A percentile compares a stretch with the other conserved stretches of the same genome.
phyloP scores from a whole-genome alignment of 1,140 invertebrate species.

The Drosophila bipectinata region DNA sequence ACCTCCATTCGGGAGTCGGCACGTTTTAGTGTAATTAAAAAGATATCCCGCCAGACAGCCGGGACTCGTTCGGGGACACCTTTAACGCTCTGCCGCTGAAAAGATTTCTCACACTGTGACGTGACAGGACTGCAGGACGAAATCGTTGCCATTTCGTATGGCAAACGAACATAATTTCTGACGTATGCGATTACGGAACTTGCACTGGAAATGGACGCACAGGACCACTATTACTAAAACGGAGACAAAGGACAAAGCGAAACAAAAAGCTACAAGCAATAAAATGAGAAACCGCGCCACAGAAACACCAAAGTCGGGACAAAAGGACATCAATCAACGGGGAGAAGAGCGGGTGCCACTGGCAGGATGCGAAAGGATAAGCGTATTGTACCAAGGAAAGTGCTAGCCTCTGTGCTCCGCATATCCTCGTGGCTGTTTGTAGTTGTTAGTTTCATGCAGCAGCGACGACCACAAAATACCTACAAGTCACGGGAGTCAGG shows the following conservation, averaged over 20 bases:
- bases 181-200: constrained; percentile 75
- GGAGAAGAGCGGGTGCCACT: constrained; percentile 9
- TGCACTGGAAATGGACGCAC: constrained; percentile 24
- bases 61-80: constrained; percentile 28
- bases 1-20: constrained; percentile 70
- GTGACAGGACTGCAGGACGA: constrained; percentile 52
- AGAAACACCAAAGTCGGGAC: constrained; percentile 27
- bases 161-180: constrained; percentile 75
- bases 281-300: constrained; percentile 73
- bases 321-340: constrained; percentile 78
- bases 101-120: constrained; percentile 45
- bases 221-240: constrained; percentile 29
- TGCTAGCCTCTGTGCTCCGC: constrained; percentile 21
- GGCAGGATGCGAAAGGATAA: constrained; percentile 53
- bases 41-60: constrained; percentile 68
- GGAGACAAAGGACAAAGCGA: constrained; percentile 54
- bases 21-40: constrained; percentile 82
- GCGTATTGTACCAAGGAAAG: constrained; percentile 66
- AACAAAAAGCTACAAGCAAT: constrained; percentile 73
- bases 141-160: constrained; percentile 62
- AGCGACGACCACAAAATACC: constrained; percentile 73
- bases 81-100: constrained; percentile 32
- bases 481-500: constrained; percentile 53
- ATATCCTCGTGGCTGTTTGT: constrained; percentile 40
- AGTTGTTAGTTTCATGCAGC: constrained; percentile 61